Base-by-base conservation (phyloP, 2,888 invertebrate species). In the Drosophila setosimentum region DNA sequence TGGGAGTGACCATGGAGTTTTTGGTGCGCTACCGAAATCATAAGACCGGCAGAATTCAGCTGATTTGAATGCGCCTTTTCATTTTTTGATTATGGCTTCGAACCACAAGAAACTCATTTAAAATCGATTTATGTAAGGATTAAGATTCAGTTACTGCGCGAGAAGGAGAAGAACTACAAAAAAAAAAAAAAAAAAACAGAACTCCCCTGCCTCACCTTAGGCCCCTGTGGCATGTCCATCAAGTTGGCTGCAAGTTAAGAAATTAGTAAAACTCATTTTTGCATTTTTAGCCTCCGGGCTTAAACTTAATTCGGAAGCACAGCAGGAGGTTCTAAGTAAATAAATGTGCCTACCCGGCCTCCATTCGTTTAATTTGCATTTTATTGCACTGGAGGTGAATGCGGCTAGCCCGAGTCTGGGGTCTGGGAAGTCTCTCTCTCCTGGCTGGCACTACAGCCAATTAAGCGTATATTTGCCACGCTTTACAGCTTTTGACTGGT, bases 301-400 rank as follows among this genome's bases (percentile, higher is more conserved):
- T 95, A 94, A 95, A 95, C 95, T 95, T 95, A 95, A 95, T 95
- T 95, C 95, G 95, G 95, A 94, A 95, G 95, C 95, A 94, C 95
- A 95, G 95, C 95, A 94, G 95, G 95, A 94, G 95, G 95, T 95
- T 92, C 93, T 92, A 92, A 93, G 93, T 93, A 93, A 92, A 92
- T 92, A 93, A 86, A 92, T 92, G 90, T 90, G 91, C 91, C 88
- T 85, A 82, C 79, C 87, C 70, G 55, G 78, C 81, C 80, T 84
- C 84, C 83, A 61, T 85, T 75, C 90, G 91, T 90, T 92, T 91
- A 92, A 92, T 92, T 92, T 92, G 92, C 92, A 92, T 92, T 92
- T 91, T 91, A 92, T 91, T 89, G 91, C 92, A 77, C 55, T 67
- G 66, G 55, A 45, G 54, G 42, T 35, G 67, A 54, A 50, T 21